Base-by-base conservation (phyloP, 1,140 invertebrate species). In the Zaprionus africanus region DNA sequence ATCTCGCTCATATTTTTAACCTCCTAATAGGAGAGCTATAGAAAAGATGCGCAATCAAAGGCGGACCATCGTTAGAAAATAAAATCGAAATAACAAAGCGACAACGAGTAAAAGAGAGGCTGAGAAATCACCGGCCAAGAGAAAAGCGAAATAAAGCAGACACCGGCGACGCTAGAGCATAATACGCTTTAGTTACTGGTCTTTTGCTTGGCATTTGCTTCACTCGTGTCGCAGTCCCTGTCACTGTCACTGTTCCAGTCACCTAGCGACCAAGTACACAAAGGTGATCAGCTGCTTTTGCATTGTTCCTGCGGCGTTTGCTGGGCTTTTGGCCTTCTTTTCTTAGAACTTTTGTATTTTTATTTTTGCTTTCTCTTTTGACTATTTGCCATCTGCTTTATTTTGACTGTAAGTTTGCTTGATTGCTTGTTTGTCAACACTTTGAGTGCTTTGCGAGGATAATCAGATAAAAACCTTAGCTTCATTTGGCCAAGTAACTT, bases 381-480 rank as follows among this genome's bases (percentile, higher is more conserved):
- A 88, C 64, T 83, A 78, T 88, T 78, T 68, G 81, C 84, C 74
- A 78, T 88, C 73, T 88, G 79, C 68, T 58, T 57, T 41, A 75
- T 58, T 81, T 83, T 67, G 75, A 22, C 28, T 61, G 49, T 41
- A 60, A 41, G 54, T 79, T 81, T 84, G 74, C 65, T 80, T 80
- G 81, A 43, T 72, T 84, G 82, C 78, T 84, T 82, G 78, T 70
- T 73, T 81, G 85, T 72, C 71, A 68, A 62, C 70, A 78, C 72
- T 81, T 81, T 70, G 67, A 65, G 78, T 77, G 68, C 73, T 83
- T 83, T 72, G 65, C 65, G 22, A 69, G 76, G 78, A 78, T 88
- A 90, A 88, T 79, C 84, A 90, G 85, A 90, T 90, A 85, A 84
- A 88, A 85, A 76, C 81, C 77, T 88, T 82, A 90, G 81, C 84